These are phyloP conservation scores for Gambelia wislizenii DNA, from an alignment of 2,797 vertebrate species.

Conservation along the genomic window DNA sequence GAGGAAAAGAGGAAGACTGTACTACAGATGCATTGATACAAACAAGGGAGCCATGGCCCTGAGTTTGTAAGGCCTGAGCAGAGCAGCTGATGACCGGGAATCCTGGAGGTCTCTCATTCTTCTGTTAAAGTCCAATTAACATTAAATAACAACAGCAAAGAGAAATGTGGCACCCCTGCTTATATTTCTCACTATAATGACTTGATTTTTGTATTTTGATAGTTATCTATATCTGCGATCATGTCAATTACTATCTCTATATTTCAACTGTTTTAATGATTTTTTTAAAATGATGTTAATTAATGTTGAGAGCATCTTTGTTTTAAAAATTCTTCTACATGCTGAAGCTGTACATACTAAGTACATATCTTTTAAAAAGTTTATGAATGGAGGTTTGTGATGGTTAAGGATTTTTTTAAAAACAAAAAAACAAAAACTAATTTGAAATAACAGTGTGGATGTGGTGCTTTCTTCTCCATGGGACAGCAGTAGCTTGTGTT, in stretches of 20 bases:
- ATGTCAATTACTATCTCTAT: neutral
- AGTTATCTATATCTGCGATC: neutral
- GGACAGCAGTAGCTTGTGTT: neutral
- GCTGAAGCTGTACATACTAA: conserved; percentile 5
- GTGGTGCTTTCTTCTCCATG: conserved; percentile 13
- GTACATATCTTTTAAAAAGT: conserved; percentile 20
- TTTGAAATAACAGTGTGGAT: conserved; percentile 39
- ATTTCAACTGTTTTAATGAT: neutral
- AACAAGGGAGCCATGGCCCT: too few relatives aligned
- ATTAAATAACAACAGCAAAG: too few relatives aligned
- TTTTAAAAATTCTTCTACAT: conserved; percentile 24
- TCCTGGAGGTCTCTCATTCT: too few relatives aligned
- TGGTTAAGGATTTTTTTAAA: neutral
- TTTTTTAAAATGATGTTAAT: neutral
- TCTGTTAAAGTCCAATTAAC: too few relatives aligned
- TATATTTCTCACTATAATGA: neutral
- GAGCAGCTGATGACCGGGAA: too few relatives aligned
- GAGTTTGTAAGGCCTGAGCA: too few relatives aligned
- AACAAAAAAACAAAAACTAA: neutral
- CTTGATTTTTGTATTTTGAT: neutral
- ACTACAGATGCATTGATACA: too few relatives aligned
- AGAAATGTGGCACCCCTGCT: neutral
- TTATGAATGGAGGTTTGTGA: conserved; percentile 29
- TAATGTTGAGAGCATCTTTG: neutral
- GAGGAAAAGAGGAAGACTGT: too few relatives aligned